Evolutionary conservation across 2,888 invertebrate species (phyloP).

Genomic region (Drosophila paramelanica): DNA sequence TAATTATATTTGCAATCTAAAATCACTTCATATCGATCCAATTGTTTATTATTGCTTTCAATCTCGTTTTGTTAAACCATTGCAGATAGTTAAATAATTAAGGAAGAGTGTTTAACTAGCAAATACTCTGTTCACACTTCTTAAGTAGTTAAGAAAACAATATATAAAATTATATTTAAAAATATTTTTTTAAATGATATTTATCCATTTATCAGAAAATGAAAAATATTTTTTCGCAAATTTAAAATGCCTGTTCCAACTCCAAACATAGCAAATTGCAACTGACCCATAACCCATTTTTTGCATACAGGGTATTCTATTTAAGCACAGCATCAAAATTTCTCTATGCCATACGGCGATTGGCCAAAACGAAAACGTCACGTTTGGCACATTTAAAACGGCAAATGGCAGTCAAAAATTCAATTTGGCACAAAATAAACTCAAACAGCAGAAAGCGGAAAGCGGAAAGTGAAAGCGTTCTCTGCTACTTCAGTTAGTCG

Average conservation of each 20-base stretch:
- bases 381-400: slow-evolving; percentile 59
- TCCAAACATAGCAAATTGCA: not conserved
- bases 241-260: no score
- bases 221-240: no score
- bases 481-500: not conserved
- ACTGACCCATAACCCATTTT: slow-evolving; percentile 1
- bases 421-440: slow-evolving; percentile 46
- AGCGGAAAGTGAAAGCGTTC: slow-evolving; percentile 45
- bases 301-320: not conserved
- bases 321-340: not conserved
- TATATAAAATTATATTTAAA: no score
- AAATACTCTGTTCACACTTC: not conserved
- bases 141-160: no score
- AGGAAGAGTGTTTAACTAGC: not conserved
- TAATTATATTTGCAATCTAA: slow-evolving; percentile 8
- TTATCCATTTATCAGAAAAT: no score
- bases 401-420: slow-evolving; percentile 36
- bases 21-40: slow-evolving; percentile 15
- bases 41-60: not conserved
- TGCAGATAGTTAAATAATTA: slow-evolving; percentile 31
- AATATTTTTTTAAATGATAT: no score
- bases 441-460: slow-evolving; percentile 21
- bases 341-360: not conserved
- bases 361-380: slow-evolving; percentile 43
- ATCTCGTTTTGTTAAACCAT: slow-evolving; percentile 5